phyloP scores from a whole-genome alignment of 2,113 vertebrate species.

The Scytalopus superciliaris region DNA sequence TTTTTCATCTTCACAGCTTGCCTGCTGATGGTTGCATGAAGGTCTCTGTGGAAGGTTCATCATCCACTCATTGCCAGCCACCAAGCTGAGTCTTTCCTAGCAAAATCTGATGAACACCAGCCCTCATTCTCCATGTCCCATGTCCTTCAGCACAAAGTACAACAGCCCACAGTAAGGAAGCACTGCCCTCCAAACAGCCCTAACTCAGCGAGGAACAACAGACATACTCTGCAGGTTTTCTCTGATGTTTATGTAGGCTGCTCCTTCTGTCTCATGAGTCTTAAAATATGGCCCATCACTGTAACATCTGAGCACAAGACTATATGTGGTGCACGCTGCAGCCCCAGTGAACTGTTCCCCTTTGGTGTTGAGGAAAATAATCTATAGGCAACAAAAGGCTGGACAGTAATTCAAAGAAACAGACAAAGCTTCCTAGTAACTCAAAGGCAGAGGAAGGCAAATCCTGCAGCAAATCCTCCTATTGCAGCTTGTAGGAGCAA shows the following conservation, averaged over 20 bases:
- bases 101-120: neutral
- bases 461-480: neutral
- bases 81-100: neutral
- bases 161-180: neutral
- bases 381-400: neutral
- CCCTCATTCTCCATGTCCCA: accelerated
- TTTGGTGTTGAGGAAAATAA: neutral
- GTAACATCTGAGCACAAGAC: neutral
- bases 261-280: accelerated
- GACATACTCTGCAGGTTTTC: neutral
- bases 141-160: neutral
- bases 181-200: accelerated
- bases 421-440: neutral
- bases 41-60: neutral
- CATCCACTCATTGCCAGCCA: neutral
- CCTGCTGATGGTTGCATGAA: neutral
- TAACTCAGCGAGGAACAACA: neutral
- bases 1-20: neutral
- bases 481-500: neutral
- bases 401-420: neutral
- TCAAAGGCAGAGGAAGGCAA: neutral
- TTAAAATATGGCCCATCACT: neutral
- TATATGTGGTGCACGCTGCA: accelerated
- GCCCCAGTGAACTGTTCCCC: neutral
- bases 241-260: neutral